Evolutionary conservation across 1,140 invertebrate species (phyloP).

Genomic region (Drosophila oshimai): DNA sequence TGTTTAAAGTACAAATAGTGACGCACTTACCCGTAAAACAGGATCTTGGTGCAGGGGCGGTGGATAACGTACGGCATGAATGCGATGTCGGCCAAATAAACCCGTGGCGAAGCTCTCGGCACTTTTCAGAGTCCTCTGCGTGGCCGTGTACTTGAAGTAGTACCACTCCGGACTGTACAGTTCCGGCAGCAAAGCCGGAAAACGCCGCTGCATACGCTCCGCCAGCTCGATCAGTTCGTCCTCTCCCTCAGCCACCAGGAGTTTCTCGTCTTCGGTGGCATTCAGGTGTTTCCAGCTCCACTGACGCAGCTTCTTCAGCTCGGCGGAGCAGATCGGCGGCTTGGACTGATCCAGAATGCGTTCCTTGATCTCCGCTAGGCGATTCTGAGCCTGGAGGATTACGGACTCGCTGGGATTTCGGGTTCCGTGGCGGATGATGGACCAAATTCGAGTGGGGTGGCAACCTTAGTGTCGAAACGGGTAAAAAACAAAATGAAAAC

Average conservation of each 20-base stretch:
- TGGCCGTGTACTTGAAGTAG: conserved; percentile 89
- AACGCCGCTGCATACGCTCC: conserved; percentile 86
- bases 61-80: conserved; percentile 86
- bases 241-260: conserved; percentile 87
- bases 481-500: conserved; percentile 27
- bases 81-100: conserved; percentile 87
- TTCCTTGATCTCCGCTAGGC: conserved; percentile 83
- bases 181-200: conserved; percentile 85
- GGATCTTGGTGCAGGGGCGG: conserved; percentile 86
- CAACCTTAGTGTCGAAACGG: conserved; percentile 83
- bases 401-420: conserved; percentile 85
- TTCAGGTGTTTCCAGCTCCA: conserved; percentile 84
- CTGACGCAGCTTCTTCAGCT: conserved; percentile 82
- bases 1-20: not conserved
- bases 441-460: conserved; percentile 86
- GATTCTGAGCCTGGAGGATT: conserved; percentile 83
- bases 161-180: conserved; percentile 85
- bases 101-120: conserved; percentile 88
- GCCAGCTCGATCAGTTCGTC: conserved; percentile 87
- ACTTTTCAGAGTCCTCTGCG: conserved; percentile 89
- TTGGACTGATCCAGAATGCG: conserved; percentile 82
- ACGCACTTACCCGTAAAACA: conserved; percentile 87
- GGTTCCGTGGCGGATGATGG: conserved; percentile 87
- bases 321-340: conserved; percentile 62
- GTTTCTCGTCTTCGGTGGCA: conserved; percentile 83